Base-by-base conservation (phyloP, 2,888 invertebrate genomes). In the Ypsolopha sequella region DNA sequence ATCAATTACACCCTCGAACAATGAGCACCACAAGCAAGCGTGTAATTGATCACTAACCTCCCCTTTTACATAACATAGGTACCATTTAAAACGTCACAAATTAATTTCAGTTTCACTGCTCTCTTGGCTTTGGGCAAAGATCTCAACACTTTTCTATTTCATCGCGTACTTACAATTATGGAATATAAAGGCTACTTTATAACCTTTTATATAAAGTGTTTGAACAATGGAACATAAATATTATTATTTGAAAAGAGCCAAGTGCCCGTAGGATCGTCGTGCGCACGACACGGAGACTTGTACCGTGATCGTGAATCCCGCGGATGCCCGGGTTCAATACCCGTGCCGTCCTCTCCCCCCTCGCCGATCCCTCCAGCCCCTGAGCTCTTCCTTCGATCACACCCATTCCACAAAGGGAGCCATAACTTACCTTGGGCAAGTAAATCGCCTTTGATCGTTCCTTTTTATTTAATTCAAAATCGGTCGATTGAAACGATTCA, bases 291-390 rank as follows among this genome's bases (percentile, higher is more conserved):
- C 49, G 33, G n/a, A 36, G 9, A 14, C 14, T 11, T 6, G 34
- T 34, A 14, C 36, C 36, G 36, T 49, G 49, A 54, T 64, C 65
- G 62, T 64, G 69, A 64, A 64, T 69, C 73, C 70, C 71, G 73
- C 71, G 66, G 67, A 68, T 67, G 68, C 65, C 65, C 63, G 79
- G 72, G 84, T 80, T 82, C 82, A 84, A 73, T 80, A 84, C 75
- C 82, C 82, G 80, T 68, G 68, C 68, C 39, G 45, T 39, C 8
- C 45, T 34, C 44, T 8, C 10, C 45, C 36, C 44, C 44, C 45
- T n/a, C 51, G 8, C 34, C 13, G 11, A 39, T 47, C 13, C 45
- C 33, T 36, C 45, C 36, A n/a, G 2, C 11, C 48, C 38, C 50
- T 36, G 36, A 36, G 36, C 36, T 41, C 49, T 49, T 34, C 41